Conservation (phyloP, 2,888 invertebrate species). For the Sphaeridia pumilis region DNA sequence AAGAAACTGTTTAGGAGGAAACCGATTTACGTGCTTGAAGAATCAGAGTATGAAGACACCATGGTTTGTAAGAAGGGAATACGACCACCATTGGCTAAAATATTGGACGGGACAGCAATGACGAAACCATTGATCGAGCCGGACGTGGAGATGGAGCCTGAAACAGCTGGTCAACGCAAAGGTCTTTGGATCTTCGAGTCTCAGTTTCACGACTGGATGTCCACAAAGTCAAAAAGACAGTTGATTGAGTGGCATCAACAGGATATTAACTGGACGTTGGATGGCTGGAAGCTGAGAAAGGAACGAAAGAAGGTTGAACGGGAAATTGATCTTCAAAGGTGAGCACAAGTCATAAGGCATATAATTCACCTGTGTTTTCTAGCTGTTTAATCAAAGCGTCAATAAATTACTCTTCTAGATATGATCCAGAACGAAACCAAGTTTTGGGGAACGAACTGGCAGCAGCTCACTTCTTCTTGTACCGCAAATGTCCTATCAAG, state of each 20-base stretch:
- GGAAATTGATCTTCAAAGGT: no score
- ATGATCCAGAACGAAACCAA: conserved; percentile 19
- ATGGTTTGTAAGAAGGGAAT: no score
- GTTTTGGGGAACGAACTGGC: conserved; percentile 46
- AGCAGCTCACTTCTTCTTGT: conserved; percentile 70
- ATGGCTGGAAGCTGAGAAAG: conserved; percentile 18
- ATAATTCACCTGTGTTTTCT: background rate
- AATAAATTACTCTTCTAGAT: conserved; percentile 19
- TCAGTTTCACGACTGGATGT: no score
- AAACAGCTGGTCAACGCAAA: no score
- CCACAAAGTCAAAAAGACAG: conserved; percentile 7
- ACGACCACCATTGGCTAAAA: no score
- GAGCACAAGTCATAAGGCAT: no score
- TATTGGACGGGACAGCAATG: no score
- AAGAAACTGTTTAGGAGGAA: background rate
- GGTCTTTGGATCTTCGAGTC: no score
- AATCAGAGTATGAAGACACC: conserved; percentile 17
- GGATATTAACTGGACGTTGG: conserved; percentile 24
- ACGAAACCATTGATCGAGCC: no score
- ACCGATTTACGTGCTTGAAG: conserved; percentile 24
- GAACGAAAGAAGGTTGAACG: no score
- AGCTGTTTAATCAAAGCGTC: background rate
- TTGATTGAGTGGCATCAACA: conserved; percentile 16
- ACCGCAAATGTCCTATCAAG: conserved; percentile 61
- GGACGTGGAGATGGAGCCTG: no score